Base-by-base conservation (phyloP, 2,113 vertebrate genomes). In the Crocuta crocuta region DNA sequence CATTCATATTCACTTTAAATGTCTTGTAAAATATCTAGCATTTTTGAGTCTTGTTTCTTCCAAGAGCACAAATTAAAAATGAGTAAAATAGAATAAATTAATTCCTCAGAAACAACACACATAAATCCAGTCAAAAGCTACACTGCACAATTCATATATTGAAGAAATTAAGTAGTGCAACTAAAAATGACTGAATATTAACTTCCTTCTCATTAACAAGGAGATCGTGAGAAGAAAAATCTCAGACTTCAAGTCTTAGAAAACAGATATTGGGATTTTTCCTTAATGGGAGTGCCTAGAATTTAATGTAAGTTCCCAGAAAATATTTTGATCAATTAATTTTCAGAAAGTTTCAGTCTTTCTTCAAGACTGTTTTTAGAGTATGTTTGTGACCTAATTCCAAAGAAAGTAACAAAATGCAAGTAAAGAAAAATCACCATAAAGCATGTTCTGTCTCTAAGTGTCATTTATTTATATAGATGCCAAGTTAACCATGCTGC, bases 321-420 rank as follows among this genome's bases (percentile, higher is more conserved):
- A 76, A 97, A 86, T 16, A 89, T 84, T 97, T 68, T 76, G 31
- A 95, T 65, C 7, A 83, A 82, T 26, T 58, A n/a, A 61, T 45
- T 61, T 61, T 61, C 8, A 21, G 58, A 61, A 61, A 23, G 58
- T 61, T 61, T 61, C 58, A 61, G 58, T 24, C 58, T 61, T 85
- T 33, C 24, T 84, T 91, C 39, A 61, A 89, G 24, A 80, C n/a
- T 86, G 13, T 63, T 89, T 83, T 70, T 87, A 88, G 88, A 88
- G 31, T 58, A 39, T 82, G 10, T 39, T 71, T 86, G 48, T 89
- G 73, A 95, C 55, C 74, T 79, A 85, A 94, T 94, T 95, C 39
- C 33, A 74, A 92, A 81, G 35, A 92, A 88, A 96, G 43, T 83
- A 35, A 55, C 24, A 97, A 96, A 95, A 92, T 17, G 19, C 26